Conservation (phyloP, 64 coral and sea anemone genomes). For the Catalaphyllia jardinei region DNA sequence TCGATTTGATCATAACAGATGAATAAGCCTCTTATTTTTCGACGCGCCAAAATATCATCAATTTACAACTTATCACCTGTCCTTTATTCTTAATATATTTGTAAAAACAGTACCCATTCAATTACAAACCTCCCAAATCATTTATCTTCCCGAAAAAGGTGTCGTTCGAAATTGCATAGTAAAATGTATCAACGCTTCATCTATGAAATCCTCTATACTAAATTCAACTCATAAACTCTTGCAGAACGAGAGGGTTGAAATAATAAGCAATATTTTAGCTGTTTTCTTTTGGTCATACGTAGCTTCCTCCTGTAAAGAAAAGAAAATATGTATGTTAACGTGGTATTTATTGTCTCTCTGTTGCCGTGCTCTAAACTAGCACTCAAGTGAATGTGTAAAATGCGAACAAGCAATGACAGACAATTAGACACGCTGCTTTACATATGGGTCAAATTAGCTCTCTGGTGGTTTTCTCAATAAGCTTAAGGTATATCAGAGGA, state of each 20-base stretch:
- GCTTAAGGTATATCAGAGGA: too few relatives aligned
- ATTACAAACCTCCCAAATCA: too few relatives aligned
- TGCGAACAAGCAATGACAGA: too few relatives aligned
- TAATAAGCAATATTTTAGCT: not conserved
- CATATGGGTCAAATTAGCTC: too few relatives aligned
- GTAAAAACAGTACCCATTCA: too few relatives aligned
- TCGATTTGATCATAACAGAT: not conserved
- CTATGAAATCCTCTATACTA: not conserved
- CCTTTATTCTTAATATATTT: not conserved
- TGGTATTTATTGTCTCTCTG: too few relatives aligned
- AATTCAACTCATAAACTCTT: not conserved
- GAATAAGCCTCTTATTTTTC: not conserved
- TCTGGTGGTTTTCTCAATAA: too few relatives aligned
- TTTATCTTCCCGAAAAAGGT: too few relatives aligned
- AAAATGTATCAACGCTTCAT: not conserved
- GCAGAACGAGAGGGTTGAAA: not conserved
- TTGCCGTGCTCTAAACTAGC: too few relatives aligned
- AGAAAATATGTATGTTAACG: not conserved
- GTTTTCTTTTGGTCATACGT: conserved; percentile 7
- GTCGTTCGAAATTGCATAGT: too few relatives aligned
- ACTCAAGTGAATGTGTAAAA: too few relatives aligned
- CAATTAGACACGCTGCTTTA: too few relatives aligned
- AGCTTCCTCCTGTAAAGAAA: conserved; percentile 20
- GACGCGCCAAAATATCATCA: not conserved
- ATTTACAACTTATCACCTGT: not conserved